Evolutionary conservation across 2,113 vertebrate genomes (phyloP).

Genomic region (Pterophyllum scalare): DNA sequence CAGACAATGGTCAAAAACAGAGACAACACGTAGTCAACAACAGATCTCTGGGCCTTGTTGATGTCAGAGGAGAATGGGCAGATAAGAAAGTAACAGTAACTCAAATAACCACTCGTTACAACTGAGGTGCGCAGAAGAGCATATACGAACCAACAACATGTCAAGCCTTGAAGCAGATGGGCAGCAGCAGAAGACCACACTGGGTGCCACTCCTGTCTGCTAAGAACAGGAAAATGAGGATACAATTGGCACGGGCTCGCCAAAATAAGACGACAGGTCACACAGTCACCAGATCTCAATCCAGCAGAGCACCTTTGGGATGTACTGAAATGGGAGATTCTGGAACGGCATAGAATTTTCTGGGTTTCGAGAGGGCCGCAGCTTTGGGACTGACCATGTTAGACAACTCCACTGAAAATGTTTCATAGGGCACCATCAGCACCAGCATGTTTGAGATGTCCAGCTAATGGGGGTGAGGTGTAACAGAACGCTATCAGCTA

Average conservation of each 20-base stretch:
- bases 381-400: not conserved
- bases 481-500: too few species aligned
- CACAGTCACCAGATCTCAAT: too few species aligned
- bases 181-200: not conserved
- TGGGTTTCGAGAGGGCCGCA: too few species aligned
- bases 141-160: not conserved
- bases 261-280: not conserved
- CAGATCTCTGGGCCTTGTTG: too few species aligned
- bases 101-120: not conserved
- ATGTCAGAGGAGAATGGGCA: too few species aligned
- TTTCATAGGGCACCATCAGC: fast-evolving
- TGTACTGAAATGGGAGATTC: too few species aligned
- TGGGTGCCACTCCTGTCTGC: not conserved
- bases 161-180: not conserved
- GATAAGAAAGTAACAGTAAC: too few species aligned
- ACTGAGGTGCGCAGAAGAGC: not conserved
- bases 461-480: too few species aligned
- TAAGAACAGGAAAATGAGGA: not conserved
- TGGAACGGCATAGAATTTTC: too few species aligned
- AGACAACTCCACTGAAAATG: not conserved
- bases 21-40: too few species aligned
- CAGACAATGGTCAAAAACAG: too few species aligned
- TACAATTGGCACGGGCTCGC: not conserved
- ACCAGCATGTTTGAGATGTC: not conserved
- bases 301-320: not conserved